Evolutionary conservation across 2,888 invertebrate species (phyloP).

Genomic region (Dynastes maya): DNA sequence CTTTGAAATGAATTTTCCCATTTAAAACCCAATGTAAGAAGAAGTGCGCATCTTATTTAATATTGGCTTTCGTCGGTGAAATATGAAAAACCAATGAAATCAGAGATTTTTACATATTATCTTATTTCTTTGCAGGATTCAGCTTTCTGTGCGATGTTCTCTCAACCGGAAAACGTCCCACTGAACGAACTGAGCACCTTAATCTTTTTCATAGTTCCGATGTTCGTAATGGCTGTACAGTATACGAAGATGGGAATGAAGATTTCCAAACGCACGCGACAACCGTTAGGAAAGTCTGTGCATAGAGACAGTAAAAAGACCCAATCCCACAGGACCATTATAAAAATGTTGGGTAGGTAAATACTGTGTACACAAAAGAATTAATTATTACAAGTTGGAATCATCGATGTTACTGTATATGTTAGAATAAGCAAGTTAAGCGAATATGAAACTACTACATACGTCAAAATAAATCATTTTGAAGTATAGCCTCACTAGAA

Average conservation of each 20-base stretch:
- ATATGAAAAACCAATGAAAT: too few species aligned
- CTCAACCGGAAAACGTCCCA: constrained; percentile 76
- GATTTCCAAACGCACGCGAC: constrained; percentile 74
- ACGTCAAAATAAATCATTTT: too few species aligned
- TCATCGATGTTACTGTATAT: too few species aligned
- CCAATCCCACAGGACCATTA: constrained; percentile 82
- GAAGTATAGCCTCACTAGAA: too few species aligned
- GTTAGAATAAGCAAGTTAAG: too few species aligned
- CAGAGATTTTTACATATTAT: too few species aligned
- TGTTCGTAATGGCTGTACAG: constrained; percentile 82
- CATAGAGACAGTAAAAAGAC: constrained; percentile 78
- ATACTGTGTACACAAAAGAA: background rate
- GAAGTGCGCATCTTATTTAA: too few species aligned
- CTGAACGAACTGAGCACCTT: constrained; percentile 87
- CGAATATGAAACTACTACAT: too few species aligned
- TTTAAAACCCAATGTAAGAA: too few species aligned
- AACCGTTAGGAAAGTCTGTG: constrained; percentile 74
- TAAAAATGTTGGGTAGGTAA: constrained; percentile 85
- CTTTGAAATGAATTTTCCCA: too few species aligned
- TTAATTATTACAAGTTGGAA: too few species aligned
- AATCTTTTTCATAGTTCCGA: constrained; percentile 85
- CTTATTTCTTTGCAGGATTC: constrained; percentile 73
- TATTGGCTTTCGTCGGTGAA: too few species aligned
- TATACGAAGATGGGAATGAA: constrained; percentile 86
- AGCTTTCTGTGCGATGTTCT: constrained; percentile 85